Evolutionary conservation across 2,888 invertebrate species (phyloP).

Genomic region (Hylaea fasciaria): DNA sequence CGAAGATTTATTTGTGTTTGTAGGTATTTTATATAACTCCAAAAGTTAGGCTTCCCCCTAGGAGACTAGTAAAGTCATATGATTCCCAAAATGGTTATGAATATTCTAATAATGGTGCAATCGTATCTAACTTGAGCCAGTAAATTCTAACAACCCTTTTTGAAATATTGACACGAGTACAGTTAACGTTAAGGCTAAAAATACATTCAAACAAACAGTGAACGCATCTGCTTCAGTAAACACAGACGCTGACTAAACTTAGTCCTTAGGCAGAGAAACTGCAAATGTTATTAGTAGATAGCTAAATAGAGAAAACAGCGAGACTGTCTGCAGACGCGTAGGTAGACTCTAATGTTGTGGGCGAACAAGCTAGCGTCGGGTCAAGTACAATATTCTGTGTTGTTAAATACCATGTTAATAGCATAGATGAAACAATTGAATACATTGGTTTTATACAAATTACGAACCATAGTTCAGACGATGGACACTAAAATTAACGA

Average conservation of each 20-base stretch:
- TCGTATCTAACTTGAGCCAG: not conserved
- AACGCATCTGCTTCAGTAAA: not conserved
- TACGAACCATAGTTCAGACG: too few species aligned
- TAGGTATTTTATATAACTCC: not conserved
- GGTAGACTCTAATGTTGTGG: constrained; percentile 33
- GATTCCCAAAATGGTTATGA: too few species aligned
- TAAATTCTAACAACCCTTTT: not conserved
- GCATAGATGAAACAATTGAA: too few species aligned
- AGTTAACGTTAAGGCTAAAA: not conserved
- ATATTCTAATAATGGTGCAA: too few species aligned
- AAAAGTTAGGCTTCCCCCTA: too few species aligned
- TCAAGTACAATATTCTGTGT: constrained; percentile 41
- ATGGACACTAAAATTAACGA: too few species aligned
- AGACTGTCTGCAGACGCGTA: constrained; percentile 31
- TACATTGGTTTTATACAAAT: too few species aligned
- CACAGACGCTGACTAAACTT: not conserved
- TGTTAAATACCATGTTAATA: constrained; percentile 8
- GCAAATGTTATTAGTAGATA: constrained; percentile 25
- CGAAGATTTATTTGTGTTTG: not conserved
- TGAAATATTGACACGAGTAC: constrained; percentile 2
- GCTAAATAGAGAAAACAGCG: constrained; percentile 29
- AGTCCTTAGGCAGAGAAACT: constrained; percentile 27
- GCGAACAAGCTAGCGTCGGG: constrained; percentile 41
- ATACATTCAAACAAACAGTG: not conserved
- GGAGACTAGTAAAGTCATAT: too few species aligned